phyloP scores from a whole-genome alignment of 2,797 vertebrate genomes.

The Acomys russatus region DNA sequence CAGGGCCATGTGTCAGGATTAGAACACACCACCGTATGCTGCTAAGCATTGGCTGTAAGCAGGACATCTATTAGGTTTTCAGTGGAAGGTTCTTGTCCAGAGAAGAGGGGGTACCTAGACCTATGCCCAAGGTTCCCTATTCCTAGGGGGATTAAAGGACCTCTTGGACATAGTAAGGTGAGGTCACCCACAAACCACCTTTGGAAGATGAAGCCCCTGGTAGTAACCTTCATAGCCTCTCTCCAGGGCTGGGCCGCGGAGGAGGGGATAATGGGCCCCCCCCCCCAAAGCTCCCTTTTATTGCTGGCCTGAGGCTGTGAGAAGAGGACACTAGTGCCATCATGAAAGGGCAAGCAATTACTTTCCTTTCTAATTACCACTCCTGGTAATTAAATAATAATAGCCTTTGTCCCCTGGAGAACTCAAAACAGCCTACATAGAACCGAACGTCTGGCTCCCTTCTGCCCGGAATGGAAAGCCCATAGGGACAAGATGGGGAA shows the following conservation, averaged over 20 bases:
- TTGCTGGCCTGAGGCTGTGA: constrained; percentile 59
- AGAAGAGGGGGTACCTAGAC: background rate
- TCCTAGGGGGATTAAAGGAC: background rate
- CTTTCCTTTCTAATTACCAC: constrained; percentile 78
- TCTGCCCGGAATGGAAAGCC: constrained; percentile 46
- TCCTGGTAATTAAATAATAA: constrained; percentile 82
- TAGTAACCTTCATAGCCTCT: background rate
- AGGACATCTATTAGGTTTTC: background rate
- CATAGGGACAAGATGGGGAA: constrained; percentile 50
- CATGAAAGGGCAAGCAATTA: constrained; percentile 78
- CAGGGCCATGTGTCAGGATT: background rate
- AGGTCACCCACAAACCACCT: background rate
- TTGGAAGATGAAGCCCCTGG: background rate
- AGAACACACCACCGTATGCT: background rate
- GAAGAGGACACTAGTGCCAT: constrained; percentile 56
- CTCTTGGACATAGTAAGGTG: background rate
- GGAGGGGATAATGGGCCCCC: no score
- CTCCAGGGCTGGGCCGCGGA: background rate
- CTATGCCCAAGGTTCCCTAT: background rate
- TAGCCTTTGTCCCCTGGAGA: constrained; percentile 67
- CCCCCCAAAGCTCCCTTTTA: constrained; percentile 15
- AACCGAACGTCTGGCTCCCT: constrained; percentile 56
- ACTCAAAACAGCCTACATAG: constrained; percentile 29
- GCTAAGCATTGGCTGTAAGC: background rate
- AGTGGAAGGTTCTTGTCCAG: background rate